Base-by-base conservation (phyloP, 2,113 vertebrate species). In the Symphodus melops region DNA sequence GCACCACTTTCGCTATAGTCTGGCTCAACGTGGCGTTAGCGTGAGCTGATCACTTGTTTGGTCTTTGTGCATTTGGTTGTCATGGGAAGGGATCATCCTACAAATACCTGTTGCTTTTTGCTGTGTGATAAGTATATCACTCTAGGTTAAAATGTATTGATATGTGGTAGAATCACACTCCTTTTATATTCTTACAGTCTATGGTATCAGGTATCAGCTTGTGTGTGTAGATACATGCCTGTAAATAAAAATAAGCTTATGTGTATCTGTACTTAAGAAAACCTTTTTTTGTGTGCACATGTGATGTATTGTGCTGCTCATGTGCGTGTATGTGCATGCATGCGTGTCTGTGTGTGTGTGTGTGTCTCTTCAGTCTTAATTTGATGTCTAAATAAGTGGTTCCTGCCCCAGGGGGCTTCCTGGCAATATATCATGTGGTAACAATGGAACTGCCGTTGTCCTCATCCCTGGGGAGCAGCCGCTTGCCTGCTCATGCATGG, bases 351-450 rank as follows among this genome's bases (percentile, higher is more conserved):
- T 63, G 51, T 67, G 65, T 41, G 64, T 60, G 66, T 77, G 60
- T 83, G 76, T 68, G 79, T 52, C 33, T 82, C 72, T 86, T 57
- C 76, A 89, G 86, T 86, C 88, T 86, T 91, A 90, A 92, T 93
- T 92, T 93, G 89, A 93, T 90, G 90, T 93, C 85, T 93, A 92
- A 92, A 93, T 93, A 93, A 91, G 82, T 91, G 89, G 82, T 81
- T 82, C 68, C 81, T 88, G 70, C 82, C 88, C 86, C 68, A 71
- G 46, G 75, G 79, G 84, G 75, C 79, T 88, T 82, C 74, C 81
- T 55, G 71, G 87, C 84, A 85, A 92, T 92, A 90, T 82, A 93
- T 92, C 91, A 91, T 0, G 46, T 25, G 5, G 64, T 78, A 90
- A 91, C 87, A 91, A 89, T 88, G 88, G 86, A 85, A 51, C 57